Percentiles rank a stretch among this genome's conserved stretches.
These are phyloP conservation scores for Halictus quadricinctus DNA, from an alignment of 2,888 invertebrate species.

Conservation along the genomic window DNA sequence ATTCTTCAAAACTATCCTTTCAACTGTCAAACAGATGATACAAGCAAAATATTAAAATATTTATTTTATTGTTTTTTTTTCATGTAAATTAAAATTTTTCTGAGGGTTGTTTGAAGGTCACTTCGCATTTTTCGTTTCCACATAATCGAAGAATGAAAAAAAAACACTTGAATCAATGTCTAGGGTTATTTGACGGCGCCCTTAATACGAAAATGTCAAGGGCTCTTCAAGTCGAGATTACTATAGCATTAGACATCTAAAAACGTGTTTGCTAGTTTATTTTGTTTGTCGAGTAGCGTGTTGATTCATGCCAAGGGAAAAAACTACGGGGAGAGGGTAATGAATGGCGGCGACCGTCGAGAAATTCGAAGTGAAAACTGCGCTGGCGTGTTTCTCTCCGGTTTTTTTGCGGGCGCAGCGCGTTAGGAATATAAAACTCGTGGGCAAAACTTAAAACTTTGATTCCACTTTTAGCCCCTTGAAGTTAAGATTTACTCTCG, in stretches of 20 bases:
- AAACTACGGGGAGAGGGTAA: not conserved
- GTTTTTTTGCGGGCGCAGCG: constrained; percentile 24
- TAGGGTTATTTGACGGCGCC: too few species aligned
- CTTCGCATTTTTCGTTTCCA: not conserved
- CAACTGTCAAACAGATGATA: too few species aligned
- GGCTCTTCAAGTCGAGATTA: not conserved
- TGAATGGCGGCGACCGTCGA: constrained; percentile 13
- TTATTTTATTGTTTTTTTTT: not conserved
- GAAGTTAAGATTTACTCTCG: constrained; percentile 50
- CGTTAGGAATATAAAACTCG: constrained; percentile 49
- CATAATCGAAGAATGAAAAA: not conserved
- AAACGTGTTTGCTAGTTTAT: not conserved
- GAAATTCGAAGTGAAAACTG: constrained; percentile 33
- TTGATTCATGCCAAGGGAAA: constrained; percentile 2
- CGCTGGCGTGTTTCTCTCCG: constrained; percentile 8
- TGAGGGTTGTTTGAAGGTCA: not conserved
- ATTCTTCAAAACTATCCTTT: too few species aligned
- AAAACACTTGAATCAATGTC: too few species aligned
- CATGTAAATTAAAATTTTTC: not conserved
- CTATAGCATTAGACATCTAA: not conserved
- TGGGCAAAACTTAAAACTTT: constrained; percentile 52
- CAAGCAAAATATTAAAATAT: too few species aligned
- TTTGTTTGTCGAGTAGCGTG: not conserved
- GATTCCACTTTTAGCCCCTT: constrained; percentile 51
- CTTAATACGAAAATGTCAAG: not conserved